These are phyloP conservation scores for Eugnorisma glareosa DNA, from an alignment of 2,888 invertebrate genomes.

Conservation along the genomic window DNA sequence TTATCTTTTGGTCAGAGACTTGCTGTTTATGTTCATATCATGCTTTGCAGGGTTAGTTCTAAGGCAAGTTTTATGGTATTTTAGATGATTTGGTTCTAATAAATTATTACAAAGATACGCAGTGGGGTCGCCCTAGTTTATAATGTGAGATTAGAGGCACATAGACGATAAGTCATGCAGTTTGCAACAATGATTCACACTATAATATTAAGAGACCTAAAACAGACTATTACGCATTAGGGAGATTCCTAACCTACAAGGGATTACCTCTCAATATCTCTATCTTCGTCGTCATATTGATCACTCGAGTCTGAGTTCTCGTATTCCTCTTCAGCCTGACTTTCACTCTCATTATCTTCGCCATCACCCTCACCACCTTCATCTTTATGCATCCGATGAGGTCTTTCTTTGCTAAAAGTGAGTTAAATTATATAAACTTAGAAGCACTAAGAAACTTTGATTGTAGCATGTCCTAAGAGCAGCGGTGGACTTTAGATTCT, in stretches of 20 bases:
- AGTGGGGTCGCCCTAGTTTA: neutral
- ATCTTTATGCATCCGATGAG: constrained; percentile 59
- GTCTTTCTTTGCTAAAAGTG: constrained; percentile 67
- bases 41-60: neutral
- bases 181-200: constrained; percentile 2
- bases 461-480: neutral
- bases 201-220: neutral
- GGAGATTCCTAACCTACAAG: neutral
- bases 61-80: neutral
- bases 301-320: constrained; percentile 73
- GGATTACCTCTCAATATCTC: constrained; percentile 75
- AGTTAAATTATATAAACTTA: neutral
- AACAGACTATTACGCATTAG: neutral
- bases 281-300: constrained; percentile 76
- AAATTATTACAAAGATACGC: neutral
- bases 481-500: neutral
- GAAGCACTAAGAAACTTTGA: neutral
- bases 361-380: constrained; percentile 68
- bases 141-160: neutral
- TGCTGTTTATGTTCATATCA: neutral
- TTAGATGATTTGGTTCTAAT: neutral
- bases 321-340: constrained; percentile 75
- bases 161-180: neutral
- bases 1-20: neutral
- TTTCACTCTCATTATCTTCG: constrained; percentile 68